A percentile compares a stretch with the other conserved stretches of the same genome.
phyloP scores from a whole-genome alignment of 2,888 invertebrate species.

The Dyspetes luteomarginatus region DNA sequence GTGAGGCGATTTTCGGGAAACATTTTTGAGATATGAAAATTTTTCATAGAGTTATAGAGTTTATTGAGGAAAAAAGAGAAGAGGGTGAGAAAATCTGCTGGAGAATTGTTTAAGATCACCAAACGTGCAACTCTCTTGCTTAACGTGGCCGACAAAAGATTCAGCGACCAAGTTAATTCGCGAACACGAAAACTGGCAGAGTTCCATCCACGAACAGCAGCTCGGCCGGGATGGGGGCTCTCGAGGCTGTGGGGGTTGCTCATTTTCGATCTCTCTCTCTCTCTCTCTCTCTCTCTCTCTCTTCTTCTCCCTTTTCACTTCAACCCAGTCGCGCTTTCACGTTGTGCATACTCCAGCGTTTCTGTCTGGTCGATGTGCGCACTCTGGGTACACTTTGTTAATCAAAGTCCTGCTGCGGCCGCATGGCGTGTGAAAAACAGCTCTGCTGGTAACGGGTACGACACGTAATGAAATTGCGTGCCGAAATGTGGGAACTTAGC shows the following conservation, averaged over 20 bases:
- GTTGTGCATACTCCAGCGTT: conserved; percentile 48
- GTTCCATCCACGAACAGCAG: conserved; percentile 49
- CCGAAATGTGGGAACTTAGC: conserved; percentile 63
- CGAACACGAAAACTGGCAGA: conserved; percentile 62
- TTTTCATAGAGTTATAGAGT: background rate
- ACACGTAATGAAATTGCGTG: conserved; percentile 66
- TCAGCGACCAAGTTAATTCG: conserved; percentile 60
- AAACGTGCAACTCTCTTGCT: conserved; percentile 32
- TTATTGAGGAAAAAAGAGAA: background rate
- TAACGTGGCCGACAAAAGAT: conserved; percentile 54
- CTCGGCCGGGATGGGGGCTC: conserved; percentile 29
- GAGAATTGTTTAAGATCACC: conserved; percentile 63
- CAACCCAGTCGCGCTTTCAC: conserved; percentile 45
- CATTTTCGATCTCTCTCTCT: conserved; percentile 21
- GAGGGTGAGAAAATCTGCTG: conserved; percentile 25
- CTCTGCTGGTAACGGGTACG: conserved; percentile 42
- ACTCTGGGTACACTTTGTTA: conserved; percentile 63
- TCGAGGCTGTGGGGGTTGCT: conserved; percentile 29
- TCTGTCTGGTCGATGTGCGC: conserved; percentile 40
- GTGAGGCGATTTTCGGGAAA: too few species aligned
- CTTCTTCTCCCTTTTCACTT: conserved; percentile 18
- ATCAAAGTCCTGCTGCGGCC: conserved; percentile 62
- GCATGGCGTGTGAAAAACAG: conserved; percentile 62
- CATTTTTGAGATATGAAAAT: too few species aligned
- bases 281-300: conserved; percentile 30